A percentile compares a stretch with the other conserved stretches of the same genome.
Evolutionary conservation across 1,140 invertebrate species (phyloP).

Genomic region (Bradynema listronoti): DNA sequence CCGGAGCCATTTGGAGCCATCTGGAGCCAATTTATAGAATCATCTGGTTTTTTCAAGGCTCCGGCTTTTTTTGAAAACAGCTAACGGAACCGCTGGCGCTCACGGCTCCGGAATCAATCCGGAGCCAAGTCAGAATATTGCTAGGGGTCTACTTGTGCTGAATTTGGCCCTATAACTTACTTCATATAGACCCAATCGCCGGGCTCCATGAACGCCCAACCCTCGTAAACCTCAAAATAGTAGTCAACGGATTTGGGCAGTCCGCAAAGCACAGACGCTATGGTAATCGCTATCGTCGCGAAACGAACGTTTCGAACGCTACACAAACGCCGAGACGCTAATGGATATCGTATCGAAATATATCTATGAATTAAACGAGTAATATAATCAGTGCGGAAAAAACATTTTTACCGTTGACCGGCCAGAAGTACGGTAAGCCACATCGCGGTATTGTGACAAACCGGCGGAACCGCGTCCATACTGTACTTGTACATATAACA

Average conservation of each 20-base stretch:
- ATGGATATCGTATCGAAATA: constrained; percentile 53
- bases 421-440: constrained; percentile 56
- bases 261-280: constrained; percentile 50
- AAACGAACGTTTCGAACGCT: constrained; percentile 49
- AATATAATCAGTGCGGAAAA: no score
- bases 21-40: no score
- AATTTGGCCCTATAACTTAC: no score
- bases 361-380: constrained; percentile 52
- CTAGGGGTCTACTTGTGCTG: no score
- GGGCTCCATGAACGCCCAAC: constrained; percentile 43
- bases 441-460: constrained; percentile 49
- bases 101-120: no score
- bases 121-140: no score
- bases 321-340: constrained; percentile 47
- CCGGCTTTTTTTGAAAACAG: no score
- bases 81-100: no score
- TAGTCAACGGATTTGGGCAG: constrained; percentile 54
- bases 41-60: no score
- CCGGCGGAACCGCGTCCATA: constrained; percentile 54
- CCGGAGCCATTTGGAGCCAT: no score
- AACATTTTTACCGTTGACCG: constrained; percentile 50
- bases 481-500: constrained; percentile 54
- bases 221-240: constrained; percentile 49
- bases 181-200: constrained; percentile 38
- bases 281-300: constrained; percentile 48